Base-by-base conservation (phyloP, 2,113 vertebrate genomes). In the Montifringilla adamsi region DNA sequence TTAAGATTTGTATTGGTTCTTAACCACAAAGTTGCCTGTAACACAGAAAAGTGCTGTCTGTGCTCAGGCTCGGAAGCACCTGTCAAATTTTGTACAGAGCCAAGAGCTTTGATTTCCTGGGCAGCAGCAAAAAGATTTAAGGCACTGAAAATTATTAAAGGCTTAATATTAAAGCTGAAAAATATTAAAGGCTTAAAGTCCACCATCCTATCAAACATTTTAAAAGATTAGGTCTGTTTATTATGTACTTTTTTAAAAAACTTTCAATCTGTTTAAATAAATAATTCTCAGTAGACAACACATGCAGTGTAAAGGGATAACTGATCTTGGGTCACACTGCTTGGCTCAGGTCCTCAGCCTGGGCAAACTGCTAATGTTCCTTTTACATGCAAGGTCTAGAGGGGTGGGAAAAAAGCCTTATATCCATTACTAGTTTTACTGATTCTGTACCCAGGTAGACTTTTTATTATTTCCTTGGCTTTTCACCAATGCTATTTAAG, bases 91-190 rank as follows among this genome's bases (percentile, higher is more conserved):
- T 96, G 87, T 93, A 60, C 50, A 66, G 11, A 91, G 62, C 55
- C 72, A 73, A 84, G 49, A 90, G 92, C 84, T 89, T 87, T 47
- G 5, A 33, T 86, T 94, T 93, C 52, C 78, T 87, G 31, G 13
- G 69, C n/a, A 93, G 72, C 3, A 33, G 22, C 26, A 72, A 63
- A 80, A 58, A 93, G 53, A 74, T 73, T 91, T 84, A 91, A 88
- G 27, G 67, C 35, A 30, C 47, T 47, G 47, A 80, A 96, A 95
- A 96, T 58, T 81, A 66, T 41, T 39, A 79, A 89, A 66, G 53
- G 58, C n/a, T 95, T 84, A 90, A n/a, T n/a, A n/a, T n/a, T n/a
- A n/a, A n/a, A n/a, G n/a, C 47, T 47, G 47, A 80, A 96, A 95
- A 96, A 55, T 81, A 66, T 41, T 39, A 79, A 89, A 66, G 53